phyloP scores from a whole-genome alignment of 2,888 invertebrate genomes.

The Trissolcus brochymenae region DNA sequence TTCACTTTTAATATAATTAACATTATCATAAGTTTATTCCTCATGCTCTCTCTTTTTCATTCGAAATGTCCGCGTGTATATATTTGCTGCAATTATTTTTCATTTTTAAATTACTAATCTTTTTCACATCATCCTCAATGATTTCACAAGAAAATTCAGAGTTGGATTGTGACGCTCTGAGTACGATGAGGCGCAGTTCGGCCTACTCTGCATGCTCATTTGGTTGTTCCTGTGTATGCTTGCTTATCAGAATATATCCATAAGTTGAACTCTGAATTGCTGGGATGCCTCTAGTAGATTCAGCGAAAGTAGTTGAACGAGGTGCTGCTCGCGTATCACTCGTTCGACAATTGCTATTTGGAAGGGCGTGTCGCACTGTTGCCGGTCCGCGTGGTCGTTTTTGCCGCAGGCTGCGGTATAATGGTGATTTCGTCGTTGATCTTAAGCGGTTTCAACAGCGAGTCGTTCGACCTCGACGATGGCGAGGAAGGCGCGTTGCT shows the following conservation, averaged over 20 bases:
- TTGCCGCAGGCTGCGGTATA: conserved; percentile 86
- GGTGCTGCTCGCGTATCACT: conserved; percentile 71
- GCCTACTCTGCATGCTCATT: neutral
- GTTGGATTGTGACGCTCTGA: too few relatives aligned
- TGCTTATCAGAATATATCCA: neutral
- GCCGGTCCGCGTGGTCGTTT: conserved; percentile 73
- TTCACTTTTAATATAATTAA: conserved; percentile 49
- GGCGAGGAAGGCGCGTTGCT: conserved; percentile 77
- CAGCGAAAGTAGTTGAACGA: conserved; percentile 63
- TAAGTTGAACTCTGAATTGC: neutral
- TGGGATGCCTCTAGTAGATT: conserved; percentile 3
- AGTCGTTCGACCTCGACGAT: conserved; percentile 78
- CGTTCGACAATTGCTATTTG: conserved; percentile 74
- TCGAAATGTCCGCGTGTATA: conserved; percentile 41
- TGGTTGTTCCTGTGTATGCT: neutral
- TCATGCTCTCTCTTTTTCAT: conserved; percentile 47
- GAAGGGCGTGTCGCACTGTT: conserved; percentile 68
- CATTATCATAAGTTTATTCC: conserved; percentile 49
- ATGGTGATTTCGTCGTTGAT: conserved; percentile 94
- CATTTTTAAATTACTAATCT: conserved; percentile 27
- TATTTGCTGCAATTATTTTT: conserved; percentile 14
- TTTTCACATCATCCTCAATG: conserved; percentile 14
- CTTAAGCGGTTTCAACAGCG: conserved; percentile 87
- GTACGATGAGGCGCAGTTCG: too few relatives aligned
- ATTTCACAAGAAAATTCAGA: neutral